Evolutionary conservation across 2,113 vertebrate species (phyloP).

Genomic region (Cyrtonyx montezumae): DNA sequence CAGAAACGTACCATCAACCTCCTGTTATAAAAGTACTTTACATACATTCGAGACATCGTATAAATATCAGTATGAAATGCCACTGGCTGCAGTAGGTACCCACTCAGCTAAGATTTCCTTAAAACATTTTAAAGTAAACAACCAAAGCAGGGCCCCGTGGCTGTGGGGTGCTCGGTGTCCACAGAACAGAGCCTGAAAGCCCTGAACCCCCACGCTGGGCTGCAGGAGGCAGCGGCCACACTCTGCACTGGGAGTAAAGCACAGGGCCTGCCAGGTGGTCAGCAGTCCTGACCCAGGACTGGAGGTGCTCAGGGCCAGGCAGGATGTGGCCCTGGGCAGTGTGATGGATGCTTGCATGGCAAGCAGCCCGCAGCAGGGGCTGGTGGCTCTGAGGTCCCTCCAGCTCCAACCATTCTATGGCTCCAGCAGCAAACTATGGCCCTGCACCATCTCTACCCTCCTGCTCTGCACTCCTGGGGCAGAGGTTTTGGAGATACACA

Average conservation of each 20-base stretch:
- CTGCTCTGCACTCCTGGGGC: not conserved
- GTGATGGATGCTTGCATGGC: too few species aligned
- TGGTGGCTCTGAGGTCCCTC: not conserved
- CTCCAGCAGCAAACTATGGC: not conserved
- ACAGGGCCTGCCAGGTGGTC: not conserved
- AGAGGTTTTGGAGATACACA: not conserved
- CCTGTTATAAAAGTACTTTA: constrained; percentile 56
- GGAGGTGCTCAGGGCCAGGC: too few species aligned
- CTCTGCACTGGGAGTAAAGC: constrained; percentile 46
- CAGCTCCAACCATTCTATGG: not conserved
- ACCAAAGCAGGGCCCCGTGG: constrained; percentile 3
- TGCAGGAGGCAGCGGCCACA: too few species aligned
- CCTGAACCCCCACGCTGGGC: too few species aligned
- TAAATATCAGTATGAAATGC: constrained; percentile 59
- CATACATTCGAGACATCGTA: constrained; percentile 51
- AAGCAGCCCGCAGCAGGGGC: not conserved
- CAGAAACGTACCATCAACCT: constrained; percentile 48
- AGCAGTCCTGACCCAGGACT: too few species aligned
- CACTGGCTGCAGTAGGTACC: constrained; percentile 33
- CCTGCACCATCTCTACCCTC: not conserved
- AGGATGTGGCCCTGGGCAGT: not conserved
- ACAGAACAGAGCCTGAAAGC: not conserved
- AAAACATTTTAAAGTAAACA: constrained; percentile 18
- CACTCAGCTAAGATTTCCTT: not conserved
- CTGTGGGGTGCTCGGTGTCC: not conserved